A percentile compares a stretch with the other conserved stretches of the same genome.
These are phyloP conservation scores for Ectropis grisescens DNA, from an alignment of 1,140 invertebrate genomes.

Conservation along the genomic window DNA sequence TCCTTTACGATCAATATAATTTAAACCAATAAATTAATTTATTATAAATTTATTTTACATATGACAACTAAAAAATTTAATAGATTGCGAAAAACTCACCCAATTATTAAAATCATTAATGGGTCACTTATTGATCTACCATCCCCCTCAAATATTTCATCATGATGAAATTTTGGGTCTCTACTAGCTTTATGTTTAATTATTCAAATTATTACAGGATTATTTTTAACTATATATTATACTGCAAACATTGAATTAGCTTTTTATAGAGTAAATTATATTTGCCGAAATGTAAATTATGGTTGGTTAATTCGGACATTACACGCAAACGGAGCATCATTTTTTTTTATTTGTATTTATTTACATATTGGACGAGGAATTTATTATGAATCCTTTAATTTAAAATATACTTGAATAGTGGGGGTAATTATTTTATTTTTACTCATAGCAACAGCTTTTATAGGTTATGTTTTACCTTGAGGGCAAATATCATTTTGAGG, in stretches of 20 bases:
- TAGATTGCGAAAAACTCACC: too few relatives aligned
- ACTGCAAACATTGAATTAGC: slow-evolving; percentile 67
- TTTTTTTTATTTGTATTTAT: slow-evolving; percentile 69
- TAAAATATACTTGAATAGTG: too few relatives aligned
- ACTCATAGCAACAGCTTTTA: slow-evolving; percentile 35
- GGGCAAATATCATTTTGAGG: slow-evolving; percentile 82
- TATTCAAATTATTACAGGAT: too few relatives aligned
- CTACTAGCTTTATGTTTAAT: too few relatives aligned
- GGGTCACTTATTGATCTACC: slow-evolving; percentile 73
- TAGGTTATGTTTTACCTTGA: slow-evolving; percentile 15
- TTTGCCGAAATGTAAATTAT: slow-evolving; percentile 65
- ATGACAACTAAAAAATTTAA: too few relatives aligned
- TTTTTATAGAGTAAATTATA: slow-evolving; percentile 70
- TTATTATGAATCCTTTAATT: too few relatives aligned
- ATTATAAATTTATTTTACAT: too few relatives aligned
- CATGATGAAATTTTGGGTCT: slow-evolving; percentile 71
- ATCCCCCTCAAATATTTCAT: slow-evolving; percentile 65
- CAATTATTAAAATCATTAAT: too few relatives aligned
- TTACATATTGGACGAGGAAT: too few relatives aligned
- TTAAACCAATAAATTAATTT: too few relatives aligned
- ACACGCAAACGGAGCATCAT: slow-evolving; percentile 71
- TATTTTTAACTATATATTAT: slow-evolving; percentile 75
- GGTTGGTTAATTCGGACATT: slow-evolving; percentile 71
- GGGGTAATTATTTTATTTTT: too few relatives aligned
- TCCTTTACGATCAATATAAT: too few relatives aligned